Base-by-base conservation (phyloP, 2,113 vertebrate species). In the Cercopithecus mona region DNA sequence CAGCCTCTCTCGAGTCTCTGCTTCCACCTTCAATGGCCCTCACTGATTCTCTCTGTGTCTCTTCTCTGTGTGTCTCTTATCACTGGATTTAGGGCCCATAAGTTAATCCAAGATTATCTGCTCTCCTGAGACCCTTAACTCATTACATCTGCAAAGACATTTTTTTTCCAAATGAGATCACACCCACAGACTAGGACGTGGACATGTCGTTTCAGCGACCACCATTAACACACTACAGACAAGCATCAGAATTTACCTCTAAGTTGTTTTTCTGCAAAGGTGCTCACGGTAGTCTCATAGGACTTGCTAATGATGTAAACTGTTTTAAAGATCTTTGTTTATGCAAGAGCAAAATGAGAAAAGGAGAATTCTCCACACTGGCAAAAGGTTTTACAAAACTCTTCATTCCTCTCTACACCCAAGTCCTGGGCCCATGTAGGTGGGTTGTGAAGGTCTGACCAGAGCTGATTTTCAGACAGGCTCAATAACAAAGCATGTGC, bases 401-500 rank as follows among this genome's bases (percentile, higher is more conserved):
- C n/a, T 61, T 52, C 48, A 25, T 73, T 43, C 22, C 43, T 35
- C 1, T 22, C 10, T 48, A 16, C 6, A 55, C 5, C 38, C n/a
- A 66, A 45, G 38, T 35, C 16, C 23, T 82, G 22, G 43, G 27
- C 23, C 13, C 50, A 48, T 17, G 8, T 23, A 72, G 18, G 23
- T 27, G 12, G 3, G 0, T 0, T 55, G 3, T 22, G 13, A 45
- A 70, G 12, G 6, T 43, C 52, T 25, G 0, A 38, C 73, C 18
- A 23, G 40, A 75, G 20, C 0, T 30, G 17, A 30, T 48, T 93
- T 88, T 92, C 68, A 17, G 14, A 23, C 3, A 35, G 16, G 8
- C n/a, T 57, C 80, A 20, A 3, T 48, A 25, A 43, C 73, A 79
- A 91, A 93, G 22, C 59, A 12, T 18, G 43, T 82, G 38, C 11